Evolutionary conservation across 2,113 vertebrate genomes (phyloP).

Genomic region (Cyprinodon variegatus): DNA sequence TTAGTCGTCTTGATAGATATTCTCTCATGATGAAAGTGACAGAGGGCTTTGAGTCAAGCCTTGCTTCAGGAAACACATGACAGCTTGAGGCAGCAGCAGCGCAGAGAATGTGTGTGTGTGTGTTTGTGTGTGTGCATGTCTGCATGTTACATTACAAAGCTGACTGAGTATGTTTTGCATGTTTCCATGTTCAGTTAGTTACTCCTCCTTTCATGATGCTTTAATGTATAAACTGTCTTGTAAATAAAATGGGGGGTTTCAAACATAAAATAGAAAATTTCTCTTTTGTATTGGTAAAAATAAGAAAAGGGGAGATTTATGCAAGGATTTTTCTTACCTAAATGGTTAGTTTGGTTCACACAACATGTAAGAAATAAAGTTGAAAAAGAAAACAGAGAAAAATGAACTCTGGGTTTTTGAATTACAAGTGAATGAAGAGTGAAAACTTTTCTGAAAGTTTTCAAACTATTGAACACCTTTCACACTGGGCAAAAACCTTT

Average conservation of each 20-base stretch:
- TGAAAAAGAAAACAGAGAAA: too few relatives aligned
- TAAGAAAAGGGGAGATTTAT: not conserved
- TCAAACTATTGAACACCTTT: too few relatives aligned
- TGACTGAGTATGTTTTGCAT: not conserved
- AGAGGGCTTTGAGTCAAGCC: conserved; percentile 58
- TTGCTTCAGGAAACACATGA: conserved; percentile 49
- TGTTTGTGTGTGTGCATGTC: not conserved
- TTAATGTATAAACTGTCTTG: not conserved
- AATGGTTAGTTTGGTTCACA: not conserved
- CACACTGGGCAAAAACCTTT: too few relatives aligned
- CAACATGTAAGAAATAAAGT: not conserved
- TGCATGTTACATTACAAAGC: not conserved
- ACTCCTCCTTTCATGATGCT: not conserved
- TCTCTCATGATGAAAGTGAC: conserved; percentile 68
- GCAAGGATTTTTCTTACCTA: not conserved
- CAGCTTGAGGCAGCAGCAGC: not conserved
- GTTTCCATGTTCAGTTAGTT: conserved; percentile 1
- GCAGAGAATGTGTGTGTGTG: not conserved
- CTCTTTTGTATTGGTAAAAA: not conserved
- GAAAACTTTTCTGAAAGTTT: too few relatives aligned
- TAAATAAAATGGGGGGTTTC: not conserved
- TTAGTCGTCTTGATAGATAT: conserved; percentile 66
- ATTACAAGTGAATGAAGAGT: too few relatives aligned
- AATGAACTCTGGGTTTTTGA: too few relatives aligned
- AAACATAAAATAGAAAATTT: not conserved